These are phyloP conservation scores for Lasiommata megera DNA, from an alignment of 2,888 invertebrate species.

Conservation along the genomic window DNA sequence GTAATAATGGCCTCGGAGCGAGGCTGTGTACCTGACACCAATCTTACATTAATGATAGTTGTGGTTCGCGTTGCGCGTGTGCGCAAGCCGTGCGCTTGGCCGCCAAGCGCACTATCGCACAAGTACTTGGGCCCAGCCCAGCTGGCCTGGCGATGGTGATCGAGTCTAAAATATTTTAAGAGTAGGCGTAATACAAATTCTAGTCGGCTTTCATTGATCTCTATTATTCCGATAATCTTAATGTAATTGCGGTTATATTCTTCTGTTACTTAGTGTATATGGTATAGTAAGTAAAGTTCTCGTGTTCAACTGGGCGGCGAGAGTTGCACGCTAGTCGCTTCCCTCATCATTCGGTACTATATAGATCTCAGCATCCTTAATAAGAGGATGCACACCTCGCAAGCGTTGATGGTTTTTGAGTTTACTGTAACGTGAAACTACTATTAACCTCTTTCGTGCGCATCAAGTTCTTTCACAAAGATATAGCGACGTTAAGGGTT, in stretches of 20 bases:
- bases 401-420: neutral
- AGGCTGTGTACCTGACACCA: slow-evolving; percentile 76
- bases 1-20: slow-evolving; percentile 51
- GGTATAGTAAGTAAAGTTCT: slow-evolving; percentile 54
- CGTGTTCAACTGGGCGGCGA: slow-evolving; percentile 55
- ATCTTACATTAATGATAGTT: slow-evolving; percentile 51
- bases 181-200: slow-evolving; percentile 73
- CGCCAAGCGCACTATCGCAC: slow-evolving; percentile 47
- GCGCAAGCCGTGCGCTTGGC: slow-evolving; percentile 28
- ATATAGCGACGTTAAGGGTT: too few species aligned
- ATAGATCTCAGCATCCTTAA: neutral
- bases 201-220: slow-evolving; percentile 79
- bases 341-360: neutral
- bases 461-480: too few species aligned
- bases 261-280: slow-evolving; percentile 62
- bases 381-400: neutral
- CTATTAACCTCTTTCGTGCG: too few species aligned
- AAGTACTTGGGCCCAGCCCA: slow-evolving; percentile 34
- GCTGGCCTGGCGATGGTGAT: slow-evolving; percentile 29
- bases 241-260: slow-evolving; percentile 61
- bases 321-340: slow-evolving; percentile 17
- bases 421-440: too few species aligned
- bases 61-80: slow-evolving; percentile 32
- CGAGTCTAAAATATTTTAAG: slow-evolving; percentile 57
- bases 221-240: slow-evolving; percentile 66